Evolutionary conservation across 1,140 invertebrate genomes (phyloP), one percentile per base, ranked within the genome.

Genomic region (Brachionus manjavacas): DNA sequence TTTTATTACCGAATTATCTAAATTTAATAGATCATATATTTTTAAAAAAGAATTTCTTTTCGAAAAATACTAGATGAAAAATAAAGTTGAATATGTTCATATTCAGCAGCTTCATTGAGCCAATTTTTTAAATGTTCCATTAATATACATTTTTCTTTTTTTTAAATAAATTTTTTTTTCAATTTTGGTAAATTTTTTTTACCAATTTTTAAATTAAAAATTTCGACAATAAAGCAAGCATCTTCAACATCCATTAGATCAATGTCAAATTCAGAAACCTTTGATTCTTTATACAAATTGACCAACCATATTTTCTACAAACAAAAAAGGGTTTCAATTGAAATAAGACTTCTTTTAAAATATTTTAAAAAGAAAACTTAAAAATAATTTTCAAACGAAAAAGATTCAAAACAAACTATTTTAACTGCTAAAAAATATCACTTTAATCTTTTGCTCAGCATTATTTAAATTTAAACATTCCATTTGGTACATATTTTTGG

Each of bases 121-220:
- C 72, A 76, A 46, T 46, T 76, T 49, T 76, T 76, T 25, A 76
- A 76, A 49, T 49, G 46, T 49, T 76, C 72, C 16, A 76, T 49
- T 4, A 76, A 2, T 9, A 49, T 16, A 23, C 20, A 35, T 25
- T 76, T 23, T 14, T 76, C 72, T 76, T 60, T 60, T 20, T 52
- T 14, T n/a, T 4, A 52, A 60, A 60, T 20, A 20, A 60, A 20
- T 25, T 64, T 35, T 14, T 68, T 68, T 68, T 31, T 68, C 11
- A 31, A 68, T 28, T 68, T 31, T 7, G 0, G 12, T n/a, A 68
- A 46, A 70, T 16, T 41, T 14, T 20, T 16, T 9, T n/a, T 49
- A 76, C 72, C 72, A 14, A 76, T 25, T 76, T 76, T 76, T 8
- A 76, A n/a, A 46, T 76, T 49, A 49, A 76, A 23, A 14, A 76